phyloP scores from a whole-genome alignment of 1,140 invertebrate genomes.

The Drosophila kikkawai region DNA sequence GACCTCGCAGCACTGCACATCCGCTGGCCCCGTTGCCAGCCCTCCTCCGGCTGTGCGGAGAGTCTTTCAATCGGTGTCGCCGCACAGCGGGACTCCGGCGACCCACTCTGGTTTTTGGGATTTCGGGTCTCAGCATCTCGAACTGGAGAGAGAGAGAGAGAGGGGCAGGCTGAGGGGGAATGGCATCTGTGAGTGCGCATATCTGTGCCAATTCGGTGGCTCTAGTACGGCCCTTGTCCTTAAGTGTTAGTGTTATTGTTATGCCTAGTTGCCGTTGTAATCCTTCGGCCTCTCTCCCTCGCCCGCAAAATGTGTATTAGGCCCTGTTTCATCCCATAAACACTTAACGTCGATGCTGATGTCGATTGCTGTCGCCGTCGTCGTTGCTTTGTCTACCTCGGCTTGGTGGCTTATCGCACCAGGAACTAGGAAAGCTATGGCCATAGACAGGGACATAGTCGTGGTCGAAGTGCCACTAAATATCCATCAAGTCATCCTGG shows the following conservation, averaged over 20 bases:
- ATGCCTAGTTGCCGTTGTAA: conserved; percentile 56
- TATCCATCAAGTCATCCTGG: conserved; percentile 34
- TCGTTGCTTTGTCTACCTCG: conserved; percentile 51
- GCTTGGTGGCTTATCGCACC: conserved; percentile 71
- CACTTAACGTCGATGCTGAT: conserved; percentile 72
- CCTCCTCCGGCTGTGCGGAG: conserved; percentile 6
- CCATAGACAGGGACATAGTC: background rate
- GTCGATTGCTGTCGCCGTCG: conserved; percentile 54
- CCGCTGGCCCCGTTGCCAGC: conserved; percentile 36
- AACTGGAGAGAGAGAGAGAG: background rate
- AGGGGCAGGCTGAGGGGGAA: background rate
- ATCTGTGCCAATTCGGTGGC: conserved; percentile 48
- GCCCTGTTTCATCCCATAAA: conserved; percentile 64
- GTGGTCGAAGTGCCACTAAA: conserved; percentile 16
- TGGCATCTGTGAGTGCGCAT: conserved; percentile 41
- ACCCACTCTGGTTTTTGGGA: conserved; percentile 3
- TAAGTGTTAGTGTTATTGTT: conserved; percentile 70
- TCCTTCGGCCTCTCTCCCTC: conserved; percentile 22
- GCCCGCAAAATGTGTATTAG: conserved; percentile 20
- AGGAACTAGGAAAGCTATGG: conserved; percentile 26
- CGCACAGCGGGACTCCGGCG: conserved; percentile 51
- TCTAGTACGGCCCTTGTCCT: conserved; percentile 20
- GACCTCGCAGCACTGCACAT: conserved; percentile 47
- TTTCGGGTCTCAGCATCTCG: conserved; percentile 8
- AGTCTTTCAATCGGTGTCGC: conserved; percentile 39